Evolutionary conservation across 2,888 invertebrate genomes (phyloP), one percentile per base, ranked within the genome.

Genomic region (Ichneumon xanthorius): DNA sequence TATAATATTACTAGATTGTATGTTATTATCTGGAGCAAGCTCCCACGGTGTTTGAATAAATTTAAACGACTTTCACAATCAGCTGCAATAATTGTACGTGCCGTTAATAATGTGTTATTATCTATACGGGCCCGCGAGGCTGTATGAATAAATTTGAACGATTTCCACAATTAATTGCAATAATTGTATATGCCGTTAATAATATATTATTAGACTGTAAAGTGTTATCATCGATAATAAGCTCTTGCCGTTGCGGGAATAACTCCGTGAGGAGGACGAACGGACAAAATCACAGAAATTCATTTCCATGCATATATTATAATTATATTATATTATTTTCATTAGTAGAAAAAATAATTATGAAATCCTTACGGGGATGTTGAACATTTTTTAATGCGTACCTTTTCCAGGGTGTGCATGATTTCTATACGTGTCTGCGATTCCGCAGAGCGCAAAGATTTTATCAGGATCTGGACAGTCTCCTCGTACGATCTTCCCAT

Each of bases 401-500:
- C 97, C 96, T 99, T 99, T 94, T 99, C 98, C 89, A 99, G 95
- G 0, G 99, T 99, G 86, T 97, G 96, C 98, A 99, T 99, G 84
- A 99, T 99, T 95, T 99, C 99, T 89, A 98, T 97, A 88, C 99
- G 96, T 0, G 98, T 98, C 94, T 99, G 99, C 0, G 99, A 99
- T 95, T 99, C 99, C 0, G 98, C 98, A 94, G 97, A 99, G 91
- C 98, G 96, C 83, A 99, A 94, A 1, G 98, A 98, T 90, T 98
- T 97, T 80, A 98, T 96, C 33, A 99, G 95, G 76, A 99, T 97
- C 89, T 97, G 97, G 45, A 99, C 98, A 0, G 99, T 99, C 92
- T 99, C 99, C 94, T 99, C 99, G 92, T 99, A 99, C 0, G 99
- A 98, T 87, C 99, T 95, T 0, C 99, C 99, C 97, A 99, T 99